These are phyloP conservation scores for Drosophila nannoptera DNA, from an alignment of 1,140 invertebrate genomes.

Conservation along the genomic window DNA sequence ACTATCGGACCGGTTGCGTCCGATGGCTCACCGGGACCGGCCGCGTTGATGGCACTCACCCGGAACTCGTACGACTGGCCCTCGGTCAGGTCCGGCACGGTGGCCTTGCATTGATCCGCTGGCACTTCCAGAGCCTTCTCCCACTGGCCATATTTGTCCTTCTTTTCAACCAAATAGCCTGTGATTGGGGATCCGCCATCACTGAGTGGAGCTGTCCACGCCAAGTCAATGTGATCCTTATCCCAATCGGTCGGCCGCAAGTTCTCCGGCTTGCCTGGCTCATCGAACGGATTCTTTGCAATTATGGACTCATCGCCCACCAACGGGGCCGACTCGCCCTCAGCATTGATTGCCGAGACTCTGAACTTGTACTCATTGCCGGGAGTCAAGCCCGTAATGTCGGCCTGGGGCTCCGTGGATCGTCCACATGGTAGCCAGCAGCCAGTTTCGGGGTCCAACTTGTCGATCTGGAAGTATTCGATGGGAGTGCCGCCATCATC, in stretches of 20 bases:
- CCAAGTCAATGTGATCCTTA: constrained; percentile 94
- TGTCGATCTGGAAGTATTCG: constrained; percentile 96
- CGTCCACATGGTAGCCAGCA: constrained; percentile 95
- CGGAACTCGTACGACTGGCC: constrained; percentile 95
- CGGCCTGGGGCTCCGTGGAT: constrained; percentile 88
- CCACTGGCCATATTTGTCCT: constrained; percentile 96
- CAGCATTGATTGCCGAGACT: constrained; percentile 96
- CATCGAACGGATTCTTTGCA: constrained; percentile 98
- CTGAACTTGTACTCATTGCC: constrained; percentile 97
- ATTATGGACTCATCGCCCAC: constrained; percentile 90
- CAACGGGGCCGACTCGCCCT: constrained; percentile 97
- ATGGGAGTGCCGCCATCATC: constrained; percentile 93
- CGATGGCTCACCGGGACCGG: constrained; percentile 95
- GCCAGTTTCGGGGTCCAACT: constrained; percentile 95
- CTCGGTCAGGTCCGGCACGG: constrained; percentile 93
- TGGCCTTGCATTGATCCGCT: constrained; percentile 88
- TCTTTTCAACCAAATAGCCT: constrained; percentile 94
- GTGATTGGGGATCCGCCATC: constrained; percentile 94
- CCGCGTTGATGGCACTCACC: constrained; percentile 94
- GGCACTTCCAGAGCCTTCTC: constrained; percentile 86
- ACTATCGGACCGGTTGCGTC: constrained; percentile 95
- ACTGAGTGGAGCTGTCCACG: constrained; percentile 88
- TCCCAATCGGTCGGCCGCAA: constrained; percentile 97
- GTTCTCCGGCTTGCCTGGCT: constrained; percentile 95
- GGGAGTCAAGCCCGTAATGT: constrained; percentile 92